Percentiles rank a stretch among this genome's conserved stretches.
phyloP scores from a whole-genome alignment of 2,113 vertebrate species.

The Entelurus aequoreus region DNA sequence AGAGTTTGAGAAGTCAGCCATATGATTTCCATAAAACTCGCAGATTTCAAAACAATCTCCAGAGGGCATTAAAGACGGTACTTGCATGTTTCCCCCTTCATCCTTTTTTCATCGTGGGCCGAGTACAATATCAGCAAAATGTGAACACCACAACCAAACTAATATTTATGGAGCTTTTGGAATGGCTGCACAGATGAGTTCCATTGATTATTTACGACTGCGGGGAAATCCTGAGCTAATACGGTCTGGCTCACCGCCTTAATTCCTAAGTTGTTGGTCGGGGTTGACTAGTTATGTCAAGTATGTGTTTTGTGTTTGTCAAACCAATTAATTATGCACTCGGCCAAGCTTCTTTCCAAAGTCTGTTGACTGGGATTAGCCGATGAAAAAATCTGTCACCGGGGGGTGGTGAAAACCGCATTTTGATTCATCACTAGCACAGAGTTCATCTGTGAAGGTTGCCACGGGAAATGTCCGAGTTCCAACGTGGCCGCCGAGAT shows the following conservation, averaged over 20 bases:
- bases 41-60: background rate
- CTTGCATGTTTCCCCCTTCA: background rate
- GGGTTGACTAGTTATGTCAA: constrained; percentile 6
- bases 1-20: too few relatives aligned
- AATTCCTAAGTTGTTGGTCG: constrained; percentile 7
- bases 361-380: background rate
- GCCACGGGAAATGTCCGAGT: background rate
- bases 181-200: constrained; percentile 1
- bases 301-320: constrained; percentile 1
- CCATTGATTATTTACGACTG: background rate
- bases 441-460: background rate
- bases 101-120: background rate
- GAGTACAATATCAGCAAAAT: background rate
- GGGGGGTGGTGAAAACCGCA: background rate
- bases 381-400: background rate
- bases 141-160: background rate
- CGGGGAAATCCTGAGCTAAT: constrained; percentile 5
- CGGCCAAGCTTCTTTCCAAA: background rate
- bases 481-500: background rate
- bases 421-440: background rate
- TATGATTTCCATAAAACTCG: too few relatives aligned
- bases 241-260: constrained; percentile 3
- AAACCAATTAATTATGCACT: constrained; percentile 2
- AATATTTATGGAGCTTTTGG: background rate
- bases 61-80: background rate